Percentiles rank a stretch among this genome's conserved stretches.
These are phyloP conservation scores for Eolophus roseicapilla DNA, from an alignment of 2,113 vertebrate species.

Conservation along the genomic window DNA sequence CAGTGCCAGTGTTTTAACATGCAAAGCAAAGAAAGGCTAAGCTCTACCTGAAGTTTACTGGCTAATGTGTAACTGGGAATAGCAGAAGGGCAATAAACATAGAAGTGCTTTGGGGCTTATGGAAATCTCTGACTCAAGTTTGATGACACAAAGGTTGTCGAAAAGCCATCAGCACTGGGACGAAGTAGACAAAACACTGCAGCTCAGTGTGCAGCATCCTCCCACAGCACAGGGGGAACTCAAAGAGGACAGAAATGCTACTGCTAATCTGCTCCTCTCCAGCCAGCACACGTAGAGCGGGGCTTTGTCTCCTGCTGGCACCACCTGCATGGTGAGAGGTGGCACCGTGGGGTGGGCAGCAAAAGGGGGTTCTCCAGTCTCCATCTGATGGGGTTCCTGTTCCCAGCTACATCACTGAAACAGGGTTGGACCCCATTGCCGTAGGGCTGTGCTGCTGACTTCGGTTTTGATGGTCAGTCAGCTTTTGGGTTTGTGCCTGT, in stretches of 20 bases:
- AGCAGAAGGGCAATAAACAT: not conserved
- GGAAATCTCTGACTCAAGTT: not conserved
- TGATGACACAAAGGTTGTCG: not conserved
- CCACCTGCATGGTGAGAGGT: not conserved
- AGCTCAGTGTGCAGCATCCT: not conserved
- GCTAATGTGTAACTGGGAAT: not conserved
- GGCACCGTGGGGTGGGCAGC: fast-evolving
- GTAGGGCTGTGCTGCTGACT: not conserved
- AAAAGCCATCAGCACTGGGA: not conserved
- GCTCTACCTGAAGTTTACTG: not conserved
- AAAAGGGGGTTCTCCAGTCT: not conserved
- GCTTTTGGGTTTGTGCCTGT: not conserved
- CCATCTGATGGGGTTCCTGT: fast-evolving
- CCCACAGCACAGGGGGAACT: fast-evolving
- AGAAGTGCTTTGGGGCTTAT: not conserved
- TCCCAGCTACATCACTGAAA: not conserved
- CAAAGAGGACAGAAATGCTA: fast-evolving
- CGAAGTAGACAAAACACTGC: not conserved
- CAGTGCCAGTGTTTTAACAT: not conserved
- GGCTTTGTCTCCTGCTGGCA: not conserved
- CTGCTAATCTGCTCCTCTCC: not conserved
- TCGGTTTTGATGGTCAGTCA: not conserved
- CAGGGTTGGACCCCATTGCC: fast-evolving
- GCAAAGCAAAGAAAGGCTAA: not conserved
- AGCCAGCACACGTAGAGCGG: fast-evolving